phyloP scores from a whole-genome alignment of 1,140 invertebrate species.

The Chrysoperla carnea region DNA sequence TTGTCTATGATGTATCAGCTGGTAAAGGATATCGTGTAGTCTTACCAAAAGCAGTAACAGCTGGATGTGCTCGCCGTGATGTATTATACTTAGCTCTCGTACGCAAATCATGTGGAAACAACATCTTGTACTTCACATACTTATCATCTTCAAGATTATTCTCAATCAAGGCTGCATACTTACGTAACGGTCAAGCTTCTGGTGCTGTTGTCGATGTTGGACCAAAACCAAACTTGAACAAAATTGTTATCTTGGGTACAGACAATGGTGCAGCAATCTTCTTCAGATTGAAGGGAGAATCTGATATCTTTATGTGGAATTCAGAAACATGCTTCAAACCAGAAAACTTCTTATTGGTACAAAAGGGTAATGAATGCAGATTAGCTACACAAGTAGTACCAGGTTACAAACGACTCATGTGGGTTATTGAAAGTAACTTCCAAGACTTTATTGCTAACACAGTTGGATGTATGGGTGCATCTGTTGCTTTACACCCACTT shows the following conservation, averaged over 20 bases:
- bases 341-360: slow-evolving; percentile 34
- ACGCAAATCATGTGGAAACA: slow-evolving; percentile 24
- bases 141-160: slow-evolving; percentile 32
- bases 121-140: slow-evolving; percentile 38
- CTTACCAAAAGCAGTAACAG: slow-evolving; percentile 28
- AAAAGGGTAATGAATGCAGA: slow-evolving; percentile 34
- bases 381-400: slow-evolving; percentile 37
- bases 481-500: slow-evolving; percentile 30
- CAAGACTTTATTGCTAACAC: slow-evolving; percentile 37
- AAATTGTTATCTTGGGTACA: slow-evolving; percentile 37
- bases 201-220: slow-evolving; percentile 34
- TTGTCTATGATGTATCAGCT: slow-evolving; percentile 33
- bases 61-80: slow-evolving; percentile 21
- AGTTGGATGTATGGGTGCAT: slow-evolving; percentile 34
- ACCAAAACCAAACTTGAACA: slow-evolving; percentile 26
- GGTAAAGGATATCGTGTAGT: slow-evolving; percentile 32
- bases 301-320: slow-evolving; percentile 41
- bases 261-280: slow-evolving; percentile 35
- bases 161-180: slow-evolving; percentile 27
- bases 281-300: slow-evolving; percentile 35
- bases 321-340: slow-evolving; percentile 30
- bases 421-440: slow-evolving; percentile 44
- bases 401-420: slow-evolving; percentile 34
- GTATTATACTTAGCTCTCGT: slow-evolving; percentile 36
- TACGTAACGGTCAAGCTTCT: slow-evolving; percentile 27